Base-by-base conservation (phyloP, 2,797 vertebrate species). In the Cyprinella venusta region DNA sequence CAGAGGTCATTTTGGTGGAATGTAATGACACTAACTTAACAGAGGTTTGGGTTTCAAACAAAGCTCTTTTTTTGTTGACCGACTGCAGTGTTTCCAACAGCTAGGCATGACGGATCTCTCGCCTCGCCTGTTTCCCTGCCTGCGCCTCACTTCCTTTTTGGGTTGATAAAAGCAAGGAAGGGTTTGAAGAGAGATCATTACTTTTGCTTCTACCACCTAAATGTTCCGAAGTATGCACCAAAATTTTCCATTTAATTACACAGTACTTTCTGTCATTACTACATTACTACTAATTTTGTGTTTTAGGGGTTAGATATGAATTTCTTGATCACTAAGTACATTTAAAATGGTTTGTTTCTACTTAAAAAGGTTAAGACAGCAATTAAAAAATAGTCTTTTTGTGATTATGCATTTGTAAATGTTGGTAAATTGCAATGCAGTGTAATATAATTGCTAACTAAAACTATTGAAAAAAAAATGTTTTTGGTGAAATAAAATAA, bases 71-170 rank as follows among this genome's bases (percentile, higher is more conserved):
- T 86, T 90, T 87, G 88, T 89, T 89, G 87, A 86, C 89, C 81
- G 79, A 86, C 83, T 85, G 83, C 83, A 88, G 88, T 84, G 82
- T 91, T 92, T 93, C 88, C 89, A 90, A 89, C 86, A 90, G 87
- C 89, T 86, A 87, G 67, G 69, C 86, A 85, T 80, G 82, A 90
- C 86, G 87, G 76, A 42, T 87, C 91, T 90, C 90, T 86, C 26
- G 42, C 72, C 85, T 48, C 30, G 54, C 68, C 40, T 61, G 24
- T 48, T 70, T 42, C 61, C 50, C 48, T 68, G 40, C 26, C 48
- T 24, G 19, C 21, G 75, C 77, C 81, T 87, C 75, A 79, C 81
- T 85, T 89, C 85, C 85, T 84, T 86, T 86, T 86, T 84, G 56
- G 85, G 81, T 38, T 61, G 76, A 70, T 81, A 79, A 69, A 74